Conservation (phyloP, 2,888 invertebrate species). For the Caenorhabditis plicata region DNA sequence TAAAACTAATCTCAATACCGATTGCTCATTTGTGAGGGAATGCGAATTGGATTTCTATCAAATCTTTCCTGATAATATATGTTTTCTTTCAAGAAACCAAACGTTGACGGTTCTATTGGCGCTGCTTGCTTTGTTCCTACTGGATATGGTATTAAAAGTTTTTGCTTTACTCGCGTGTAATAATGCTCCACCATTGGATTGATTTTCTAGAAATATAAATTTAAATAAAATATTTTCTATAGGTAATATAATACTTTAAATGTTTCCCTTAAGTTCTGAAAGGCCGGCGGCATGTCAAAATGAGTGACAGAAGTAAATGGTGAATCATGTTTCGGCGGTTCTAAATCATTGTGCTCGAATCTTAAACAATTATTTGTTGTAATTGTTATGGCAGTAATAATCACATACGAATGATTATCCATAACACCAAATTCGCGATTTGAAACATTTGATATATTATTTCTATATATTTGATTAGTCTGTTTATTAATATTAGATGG, state of each 20-base stretch:
- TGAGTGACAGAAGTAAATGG: constrained; percentile 5
- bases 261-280: background rate
- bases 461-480: too few relatives aligned
- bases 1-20: too few relatives aligned
- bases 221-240: background rate
- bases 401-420: too few relatives aligned
- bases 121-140: background rate
- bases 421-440: too few relatives aligned
- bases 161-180: background rate
- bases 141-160: constrained; percentile 2
- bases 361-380: too few relatives aligned
- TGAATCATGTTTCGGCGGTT: constrained; percentile 3
- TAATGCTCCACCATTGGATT: constrained; percentile 2
- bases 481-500: too few relatives aligned
- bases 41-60: too few relatives aligned
- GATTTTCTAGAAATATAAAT: background rate
- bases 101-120: constrained; percentile 11
- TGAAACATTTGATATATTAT: too few relatives aligned
- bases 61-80: constrained; percentile 4
- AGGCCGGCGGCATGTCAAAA: constrained; percentile 6
- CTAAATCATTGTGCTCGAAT: background rate
- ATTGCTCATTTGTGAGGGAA: too few relatives aligned
- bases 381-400: too few relatives aligned
- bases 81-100: constrained; percentile 13
- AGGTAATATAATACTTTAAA: background rate